phyloP scores from a whole-genome alignment of 2,888 invertebrate genomes.

The Willowsia nigromaculata region DNA sequence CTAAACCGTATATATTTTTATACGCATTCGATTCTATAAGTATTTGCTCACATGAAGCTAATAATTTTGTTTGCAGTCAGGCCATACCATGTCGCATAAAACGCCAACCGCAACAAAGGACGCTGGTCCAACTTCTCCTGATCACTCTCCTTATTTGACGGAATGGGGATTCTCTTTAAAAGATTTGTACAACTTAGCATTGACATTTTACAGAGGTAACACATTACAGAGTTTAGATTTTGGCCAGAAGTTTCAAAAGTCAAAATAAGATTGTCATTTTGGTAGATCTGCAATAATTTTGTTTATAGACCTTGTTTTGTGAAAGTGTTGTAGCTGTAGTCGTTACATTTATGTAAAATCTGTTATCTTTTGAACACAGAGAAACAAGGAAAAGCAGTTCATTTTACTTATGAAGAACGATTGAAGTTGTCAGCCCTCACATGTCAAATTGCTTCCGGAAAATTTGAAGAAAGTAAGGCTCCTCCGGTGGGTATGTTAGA shows the following conservation, averaged over 20 bases:
- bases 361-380: slow-evolving; percentile 83
- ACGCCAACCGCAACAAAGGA: background rate
- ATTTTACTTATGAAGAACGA: slow-evolving; percentile 95
- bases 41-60: too few species aligned
- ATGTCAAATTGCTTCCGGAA: slow-evolving; percentile 94
- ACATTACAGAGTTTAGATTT: slow-evolving; percentile 86
- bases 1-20: too few species aligned
- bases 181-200: slow-evolving; percentile 93
- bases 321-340: too few species aligned
- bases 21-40: too few species aligned
- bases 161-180: slow-evolving; percentile 82
- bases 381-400: slow-evolving; percentile 98
- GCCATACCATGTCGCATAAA: background rate
- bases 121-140: background rate
- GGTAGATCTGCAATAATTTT: too few species aligned
- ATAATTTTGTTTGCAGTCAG: too few species aligned
- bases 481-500: slow-evolving; percentile 95
- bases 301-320: too few species aligned
- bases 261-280: too few species aligned
- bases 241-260: too few species aligned
- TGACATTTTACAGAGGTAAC: slow-evolving; percentile 95
- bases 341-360: background rate
- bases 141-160: slow-evolving; percentile 78
- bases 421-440: slow-evolving; percentile 94
- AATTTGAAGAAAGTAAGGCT: slow-evolving; percentile 86